phyloP scores from a whole-genome alignment of 1,140 invertebrate genomes.

The Cherax quadricarinatus region DNA sequence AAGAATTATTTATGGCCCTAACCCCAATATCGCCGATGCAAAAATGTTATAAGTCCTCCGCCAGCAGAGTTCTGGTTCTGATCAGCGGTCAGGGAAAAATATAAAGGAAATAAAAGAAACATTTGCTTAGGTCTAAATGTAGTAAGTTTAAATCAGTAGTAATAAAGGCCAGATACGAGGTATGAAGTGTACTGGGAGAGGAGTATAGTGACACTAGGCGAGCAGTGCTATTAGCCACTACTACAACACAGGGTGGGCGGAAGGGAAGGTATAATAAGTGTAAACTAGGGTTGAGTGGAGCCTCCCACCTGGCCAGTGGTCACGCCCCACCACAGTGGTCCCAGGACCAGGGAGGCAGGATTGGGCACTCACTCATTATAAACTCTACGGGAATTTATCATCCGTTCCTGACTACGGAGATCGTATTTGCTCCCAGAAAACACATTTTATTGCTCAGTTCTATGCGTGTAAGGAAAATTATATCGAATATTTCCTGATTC shows the following conservation, averaged over 20 bases:
- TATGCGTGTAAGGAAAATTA: background rate
- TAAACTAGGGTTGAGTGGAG: constrained; percentile 27
- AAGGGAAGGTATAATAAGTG: constrained; percentile 1
- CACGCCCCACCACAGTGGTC: constrained; percentile 7
- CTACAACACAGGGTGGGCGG: background rate
- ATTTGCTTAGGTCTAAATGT: background rate
- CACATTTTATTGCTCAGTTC: background rate
- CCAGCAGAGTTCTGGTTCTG: background rate
- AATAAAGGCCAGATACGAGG: background rate
- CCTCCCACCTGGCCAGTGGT: constrained; percentile 26
- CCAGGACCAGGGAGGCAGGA: background rate
- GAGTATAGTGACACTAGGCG: background rate
- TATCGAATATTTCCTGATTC: background rate
- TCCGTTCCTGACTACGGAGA: background rate
- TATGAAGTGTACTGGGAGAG: background rate
- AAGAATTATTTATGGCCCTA: background rate
- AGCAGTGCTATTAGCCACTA: background rate
- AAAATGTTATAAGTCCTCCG: background rate
- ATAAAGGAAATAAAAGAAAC: background rate
- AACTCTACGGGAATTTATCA: constrained; percentile 25
- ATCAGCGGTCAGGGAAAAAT: background rate
- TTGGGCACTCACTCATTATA: background rate
- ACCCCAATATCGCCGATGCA: background rate
- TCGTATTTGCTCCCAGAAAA: background rate
- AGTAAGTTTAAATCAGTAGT: background rate